Conservation (phyloP, 2,888 invertebrate species). For the Caenorhabditis sp. region DNA sequence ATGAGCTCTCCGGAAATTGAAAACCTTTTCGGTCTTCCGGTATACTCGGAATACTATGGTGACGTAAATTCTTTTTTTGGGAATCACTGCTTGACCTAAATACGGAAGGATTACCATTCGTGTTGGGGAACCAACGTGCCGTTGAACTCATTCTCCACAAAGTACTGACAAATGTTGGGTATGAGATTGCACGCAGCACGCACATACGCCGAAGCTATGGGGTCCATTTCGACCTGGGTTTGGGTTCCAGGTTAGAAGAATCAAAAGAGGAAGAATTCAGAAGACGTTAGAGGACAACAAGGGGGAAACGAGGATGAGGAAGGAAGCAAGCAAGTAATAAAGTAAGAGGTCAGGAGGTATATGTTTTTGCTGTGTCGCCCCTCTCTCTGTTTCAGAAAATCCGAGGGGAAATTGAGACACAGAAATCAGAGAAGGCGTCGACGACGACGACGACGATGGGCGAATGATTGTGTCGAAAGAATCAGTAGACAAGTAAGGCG, state of each 20-base stretch:
- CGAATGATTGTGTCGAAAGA: slow-evolving; percentile 18
- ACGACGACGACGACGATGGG: neutral
- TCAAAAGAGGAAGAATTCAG: neutral
- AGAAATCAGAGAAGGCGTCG: slow-evolving; percentile 37
- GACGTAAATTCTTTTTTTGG: neutral
- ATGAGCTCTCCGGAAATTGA: slow-evolving; percentile 24
- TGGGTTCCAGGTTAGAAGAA: slow-evolving; percentile 6
- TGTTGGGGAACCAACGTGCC: slow-evolving; percentile 25
- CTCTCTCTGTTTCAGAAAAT: slow-evolving; percentile 43
- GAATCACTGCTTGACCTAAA: neutral
- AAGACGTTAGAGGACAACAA: neutral
- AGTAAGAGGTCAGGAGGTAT: slow-evolving; percentile 33
- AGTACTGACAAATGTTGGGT: slow-evolving; percentile 42
- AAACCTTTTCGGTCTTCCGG: slow-evolving; percentile 22
- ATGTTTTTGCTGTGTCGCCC: neutral
- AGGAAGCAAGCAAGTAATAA: slow-evolving; percentile 10
- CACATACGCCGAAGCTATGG: slow-evolving; percentile 14
- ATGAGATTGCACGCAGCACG: slow-evolving; percentile 23
- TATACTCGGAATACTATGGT: slow-evolving; percentile 13
- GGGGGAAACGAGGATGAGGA: neutral
- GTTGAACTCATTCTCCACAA: slow-evolving; percentile 9
- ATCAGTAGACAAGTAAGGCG: slow-evolving; percentile 25
- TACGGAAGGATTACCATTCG: slow-evolving; percentile 24
- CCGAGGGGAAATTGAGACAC: neutral
- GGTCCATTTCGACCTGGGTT: slow-evolving; percentile 25